These are phyloP conservation scores for Xiphydria camelus DNA, from an alignment of 2,888 invertebrate species.

Conservation along the genomic window DNA sequence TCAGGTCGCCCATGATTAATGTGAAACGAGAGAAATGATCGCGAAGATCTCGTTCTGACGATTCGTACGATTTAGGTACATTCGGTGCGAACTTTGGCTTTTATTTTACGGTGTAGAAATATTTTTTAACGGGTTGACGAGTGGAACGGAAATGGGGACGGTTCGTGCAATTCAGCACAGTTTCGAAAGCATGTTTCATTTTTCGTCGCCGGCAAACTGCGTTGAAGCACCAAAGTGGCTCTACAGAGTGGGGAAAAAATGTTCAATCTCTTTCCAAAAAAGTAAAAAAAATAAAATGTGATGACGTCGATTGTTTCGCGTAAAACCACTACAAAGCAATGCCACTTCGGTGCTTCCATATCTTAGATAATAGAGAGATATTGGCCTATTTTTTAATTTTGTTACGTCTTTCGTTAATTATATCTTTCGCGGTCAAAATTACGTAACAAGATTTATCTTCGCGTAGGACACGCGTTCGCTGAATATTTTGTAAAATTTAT, in stretches of 20 bases:
- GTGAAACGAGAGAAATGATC: background rate
- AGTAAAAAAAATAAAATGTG: background rate
- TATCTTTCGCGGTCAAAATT: slow-evolving; percentile 30
- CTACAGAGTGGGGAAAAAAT: slow-evolving; percentile 7
- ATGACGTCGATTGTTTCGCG: too few species aligned
- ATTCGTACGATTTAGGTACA: too few species aligned
- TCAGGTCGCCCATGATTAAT: background rate
- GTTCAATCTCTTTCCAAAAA: background rate
- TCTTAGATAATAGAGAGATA: slow-evolving; percentile 29
- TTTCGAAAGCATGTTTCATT: too few species aligned
- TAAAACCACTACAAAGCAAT: too few species aligned
- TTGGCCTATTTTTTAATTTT: slow-evolving; percentile 42
- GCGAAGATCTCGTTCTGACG: background rate
- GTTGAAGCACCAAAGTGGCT: slow-evolving; percentile 32
- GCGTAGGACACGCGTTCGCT: slow-evolving; percentile 30
- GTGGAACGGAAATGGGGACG: too few species aligned
- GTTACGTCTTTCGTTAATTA: slow-evolving; percentile 22
- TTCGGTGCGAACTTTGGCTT: too few species aligned
- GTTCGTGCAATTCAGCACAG: too few species aligned
- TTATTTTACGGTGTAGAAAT: too few species aligned
- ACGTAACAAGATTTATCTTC: slow-evolving; percentile 36
- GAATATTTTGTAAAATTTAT: slow-evolving; percentile 43
- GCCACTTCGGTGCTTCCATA: slow-evolving; percentile 30
- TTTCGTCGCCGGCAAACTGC: slow-evolving; percentile 39
- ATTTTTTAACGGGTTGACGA: too few species aligned